phyloP scores from a whole-genome alignment of 2,113 vertebrate genomes.

The Larimichthys polyactis region DNA sequence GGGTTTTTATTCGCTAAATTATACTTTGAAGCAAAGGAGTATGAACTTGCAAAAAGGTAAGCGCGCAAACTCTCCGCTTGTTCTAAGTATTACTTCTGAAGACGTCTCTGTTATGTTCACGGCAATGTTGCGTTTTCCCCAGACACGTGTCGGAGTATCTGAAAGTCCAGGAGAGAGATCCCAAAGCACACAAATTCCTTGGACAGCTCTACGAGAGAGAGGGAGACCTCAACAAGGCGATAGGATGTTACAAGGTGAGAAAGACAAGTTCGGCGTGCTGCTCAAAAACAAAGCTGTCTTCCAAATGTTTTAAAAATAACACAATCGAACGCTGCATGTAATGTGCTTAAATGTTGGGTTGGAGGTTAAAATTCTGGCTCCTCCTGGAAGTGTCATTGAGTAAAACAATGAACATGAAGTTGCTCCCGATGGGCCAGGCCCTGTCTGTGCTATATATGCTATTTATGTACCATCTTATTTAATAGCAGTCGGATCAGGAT shows the following conservation, averaged over 20 bases:
- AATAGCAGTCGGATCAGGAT: neutral
- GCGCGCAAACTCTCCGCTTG: neutral
- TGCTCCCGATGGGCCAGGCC: no score
- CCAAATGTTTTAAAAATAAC: neutral
- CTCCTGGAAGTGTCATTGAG: neutral
- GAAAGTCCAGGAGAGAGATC: constrained; percentile 92
- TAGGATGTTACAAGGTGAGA: constrained; percentile 95
- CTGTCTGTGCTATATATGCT: neutral
- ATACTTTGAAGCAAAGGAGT: constrained; percentile 96
- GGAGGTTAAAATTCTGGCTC: neutral
- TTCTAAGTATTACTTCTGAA: neutral
- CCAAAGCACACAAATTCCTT: constrained; percentile 96
- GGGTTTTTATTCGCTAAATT: constrained; percentile 97
- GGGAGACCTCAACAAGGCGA: constrained; percentile 91
- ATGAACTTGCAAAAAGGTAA: constrained; percentile 98
- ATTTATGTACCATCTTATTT: neutral
- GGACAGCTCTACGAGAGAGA: constrained; percentile 95
- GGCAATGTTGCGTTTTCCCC: neutral
- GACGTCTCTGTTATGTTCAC: neutral
- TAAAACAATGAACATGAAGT: neutral
- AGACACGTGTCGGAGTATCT: constrained; percentile 94
- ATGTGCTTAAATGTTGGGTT: neutral
- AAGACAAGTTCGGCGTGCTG: neutral
- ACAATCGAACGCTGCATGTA: neutral
- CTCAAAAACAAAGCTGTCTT: neutral